A percentile compares a stretch with the other conserved stretches of the same genome.
Evolutionary conservation across 1,140 invertebrate species (phyloP).

Genomic region (Drosophila equinoxialis): DNA sequence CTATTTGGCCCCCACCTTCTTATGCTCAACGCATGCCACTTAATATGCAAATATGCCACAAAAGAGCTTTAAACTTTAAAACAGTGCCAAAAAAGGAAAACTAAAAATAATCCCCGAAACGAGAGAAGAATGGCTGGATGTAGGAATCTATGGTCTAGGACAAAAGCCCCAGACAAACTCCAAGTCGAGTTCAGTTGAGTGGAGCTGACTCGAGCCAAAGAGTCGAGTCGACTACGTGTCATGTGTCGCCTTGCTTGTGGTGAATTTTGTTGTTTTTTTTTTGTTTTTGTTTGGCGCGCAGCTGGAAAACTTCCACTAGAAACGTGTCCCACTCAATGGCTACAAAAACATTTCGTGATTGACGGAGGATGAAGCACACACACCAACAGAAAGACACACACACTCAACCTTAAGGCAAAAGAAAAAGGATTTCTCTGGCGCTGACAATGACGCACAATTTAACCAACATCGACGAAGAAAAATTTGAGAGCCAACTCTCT

Average conservation of each 20-base stretch:
- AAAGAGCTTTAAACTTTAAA: slow-evolving; percentile 80
- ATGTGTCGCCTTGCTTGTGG: slow-evolving; percentile 76
- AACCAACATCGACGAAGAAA: slow-evolving; percentile 42
- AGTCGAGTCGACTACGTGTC: slow-evolving; percentile 68
- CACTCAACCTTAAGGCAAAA: slow-evolving; percentile 22
- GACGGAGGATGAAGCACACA: slow-evolving; percentile 44
- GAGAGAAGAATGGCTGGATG: neutral
- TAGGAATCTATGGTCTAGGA: neutral
- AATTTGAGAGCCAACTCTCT: neutral
- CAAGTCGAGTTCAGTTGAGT: slow-evolving; percentile 9
- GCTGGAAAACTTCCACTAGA: slow-evolving; percentile 65
- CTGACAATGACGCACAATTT: slow-evolving; percentile 72
- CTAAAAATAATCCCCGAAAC: slow-evolving; percentile 48
- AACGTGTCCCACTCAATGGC: slow-evolving; percentile 74
- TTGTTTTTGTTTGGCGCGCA: slow-evolving; percentile 43
- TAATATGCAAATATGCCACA: slow-evolving; percentile 78
- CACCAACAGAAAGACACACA: neutral
- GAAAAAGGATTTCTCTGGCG: slow-evolving; percentile 68
- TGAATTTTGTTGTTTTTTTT: slow-evolving; percentile 48
- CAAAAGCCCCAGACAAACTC: slow-evolving; percentile 14
- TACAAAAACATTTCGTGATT: slow-evolving; percentile 54
- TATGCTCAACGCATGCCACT: slow-evolving; percentile 69
- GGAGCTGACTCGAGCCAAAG: neutral
- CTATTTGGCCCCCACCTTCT: slow-evolving; percentile 18
- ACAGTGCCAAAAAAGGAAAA: slow-evolving; percentile 56